Evolutionary conservation across 2,113 vertebrate genomes (phyloP).

Genomic region (Ictalurus furcatus): DNA sequence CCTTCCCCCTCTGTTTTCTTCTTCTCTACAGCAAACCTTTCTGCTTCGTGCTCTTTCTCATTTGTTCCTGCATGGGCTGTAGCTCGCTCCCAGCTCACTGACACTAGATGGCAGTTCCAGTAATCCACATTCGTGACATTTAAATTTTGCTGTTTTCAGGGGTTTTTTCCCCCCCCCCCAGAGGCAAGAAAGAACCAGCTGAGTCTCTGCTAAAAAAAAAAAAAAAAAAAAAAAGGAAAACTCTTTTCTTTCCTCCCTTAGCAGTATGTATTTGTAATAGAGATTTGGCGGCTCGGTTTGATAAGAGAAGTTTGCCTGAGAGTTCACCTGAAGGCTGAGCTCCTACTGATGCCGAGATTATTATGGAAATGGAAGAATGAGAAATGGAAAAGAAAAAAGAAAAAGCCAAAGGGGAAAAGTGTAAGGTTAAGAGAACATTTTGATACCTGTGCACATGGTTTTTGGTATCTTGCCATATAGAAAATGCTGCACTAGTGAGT

Average conservation of each 20-base stretch:
- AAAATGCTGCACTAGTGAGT: background rate
- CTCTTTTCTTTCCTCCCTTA: background rate
- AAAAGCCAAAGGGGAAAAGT: background rate
- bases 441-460: background rate
- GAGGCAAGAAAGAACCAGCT: background rate
- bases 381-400: background rate
- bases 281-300: background rate
- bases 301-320: background rate
- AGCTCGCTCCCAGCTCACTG: conserved; percentile 21
- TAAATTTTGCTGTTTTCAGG: conserved; percentile 44
- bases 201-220: background rate
- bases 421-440: conserved; percentile 1
- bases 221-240: background rate
- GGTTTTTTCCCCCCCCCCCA: conserved; percentile 1
- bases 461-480: background rate
- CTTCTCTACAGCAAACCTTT: conserved; percentile 4
- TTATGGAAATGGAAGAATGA: background rate
- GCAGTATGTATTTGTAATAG: conserved; percentile 4
- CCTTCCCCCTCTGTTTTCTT: background rate
- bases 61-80: background rate
- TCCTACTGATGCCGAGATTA: background rate
- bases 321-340: background rate
- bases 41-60: background rate
- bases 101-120: conserved; percentile 14
- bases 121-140: conserved; percentile 37